Base-by-base conservation (phyloP, 2,797 vertebrate genomes). In the Pterois miles region DNA sequence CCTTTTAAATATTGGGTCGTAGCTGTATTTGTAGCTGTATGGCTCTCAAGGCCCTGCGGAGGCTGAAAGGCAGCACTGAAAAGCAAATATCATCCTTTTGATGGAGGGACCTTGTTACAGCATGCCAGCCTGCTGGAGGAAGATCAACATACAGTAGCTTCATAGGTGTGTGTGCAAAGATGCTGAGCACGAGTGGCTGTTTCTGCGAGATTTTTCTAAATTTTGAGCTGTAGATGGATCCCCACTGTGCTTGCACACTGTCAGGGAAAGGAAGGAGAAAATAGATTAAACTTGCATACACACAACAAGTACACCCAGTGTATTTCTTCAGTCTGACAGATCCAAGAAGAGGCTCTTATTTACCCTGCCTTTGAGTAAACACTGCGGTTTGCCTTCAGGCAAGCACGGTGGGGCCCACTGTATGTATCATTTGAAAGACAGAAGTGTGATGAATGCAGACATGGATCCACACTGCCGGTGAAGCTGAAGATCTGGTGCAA, bases 291-390 rank as follows among this genome's bases (percentile, higher is more conserved):
- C 65, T 48, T 52, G 27, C 31, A 6, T 58, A 33, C 60, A 48
- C 36, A 65, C n/a, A 40, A 58, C 48, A 69, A 54, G 66, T 63
- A n/a, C 58, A 82, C n/a, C 63, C 46, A 82, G 56, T 60, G 56
- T 76, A 65, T 83, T 77, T 71, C 72, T 67, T 71, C 71, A 38
- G 67, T 5, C 76, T 67, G 80, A 80, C 86, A 66, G 74, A 81
- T 84, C 73, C 70, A 67, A 85, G 75, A 64, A 43, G 72, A 76
- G 75, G 31, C 65, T 82, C 76, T 89, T 88, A 84, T 90, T 85
- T 86, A 80, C 80, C 54, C 60, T 29, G 57, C 5, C 14, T 89
- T 75, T 80, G 65, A 80, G 83, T 82, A 84, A 92, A 92, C 78
- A 82, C 43, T 74, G 63, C 67, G 40, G 75, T 76, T 86, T 70